phyloP scores from a whole-genome alignment of 2,888 invertebrate species.

The Phragmatobia fuliginosa region DNA sequence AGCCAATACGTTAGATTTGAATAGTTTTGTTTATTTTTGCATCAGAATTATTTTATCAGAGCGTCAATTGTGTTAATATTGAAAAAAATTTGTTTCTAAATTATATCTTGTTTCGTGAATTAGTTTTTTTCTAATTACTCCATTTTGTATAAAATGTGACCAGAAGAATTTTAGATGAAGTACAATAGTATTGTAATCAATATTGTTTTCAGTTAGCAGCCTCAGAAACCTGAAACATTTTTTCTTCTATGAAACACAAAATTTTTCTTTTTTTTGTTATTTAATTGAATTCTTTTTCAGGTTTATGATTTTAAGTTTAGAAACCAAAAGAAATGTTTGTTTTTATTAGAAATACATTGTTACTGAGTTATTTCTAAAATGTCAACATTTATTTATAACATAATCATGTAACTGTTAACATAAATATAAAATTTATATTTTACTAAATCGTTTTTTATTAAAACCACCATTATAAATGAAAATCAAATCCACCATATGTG shows the following conservation, averaged over 20 bases:
- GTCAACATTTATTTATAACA: constrained; percentile 25
- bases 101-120: background rate
- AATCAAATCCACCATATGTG: background rate
- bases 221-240: background rate
- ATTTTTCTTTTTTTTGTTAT: background rate
- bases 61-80: background rate
- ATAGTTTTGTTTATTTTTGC: no score
- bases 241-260: background rate
- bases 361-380: constrained; percentile 6
- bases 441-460: constrained; percentile 50
- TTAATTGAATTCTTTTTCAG: background rate
- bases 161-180: background rate
- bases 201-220: background rate
- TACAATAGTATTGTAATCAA: background rate
- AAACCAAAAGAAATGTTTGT: constrained; percentile 10
- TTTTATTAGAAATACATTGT: constrained; percentile 7
- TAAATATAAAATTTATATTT: constrained; percentile 67
- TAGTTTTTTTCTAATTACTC: background rate
- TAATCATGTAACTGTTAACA: constrained; percentile 49
- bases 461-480: no score
- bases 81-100: background rate
- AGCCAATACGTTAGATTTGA: no score
- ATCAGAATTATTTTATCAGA: no score
- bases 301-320: constrained; percentile 4
- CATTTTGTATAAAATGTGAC: background rate